Base-by-base conservation (phyloP, 2,113 vertebrate species). In the Paracanthobrama guichenoti region DNA sequence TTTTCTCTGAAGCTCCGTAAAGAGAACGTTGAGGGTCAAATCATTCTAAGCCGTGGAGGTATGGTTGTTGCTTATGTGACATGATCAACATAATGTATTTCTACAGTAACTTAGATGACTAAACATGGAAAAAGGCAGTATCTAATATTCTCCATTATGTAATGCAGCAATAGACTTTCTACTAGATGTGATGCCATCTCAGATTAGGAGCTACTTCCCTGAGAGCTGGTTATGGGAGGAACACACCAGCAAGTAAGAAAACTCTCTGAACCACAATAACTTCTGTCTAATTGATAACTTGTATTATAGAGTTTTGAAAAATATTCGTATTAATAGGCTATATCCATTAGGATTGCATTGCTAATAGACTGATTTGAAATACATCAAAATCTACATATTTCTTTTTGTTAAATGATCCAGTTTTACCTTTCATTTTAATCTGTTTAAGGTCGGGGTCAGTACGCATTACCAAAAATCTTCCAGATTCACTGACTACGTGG, bases 191-290 rank as follows among this genome's bases (percentile, higher is more conserved):
- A 90, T 81, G 10, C 91, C 94, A 0, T 89, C 93, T 62, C 89
- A 94, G 84, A 91, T 98, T 80, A 94, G 98, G 26, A 99, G 96
- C 89, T 96, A 93, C 90, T 99, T 99, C 84, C 98, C 98, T 35
- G 98, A 99, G 88, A 98, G 96, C 83, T 99, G 97, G 97, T 85
- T 99, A 22, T 99, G 97, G 97, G 96, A 98, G 91, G 96, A 97
- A 86, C 95, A 96, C 48, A 89, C 80, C 57, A 79, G 83, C 79
- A 92, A 87, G 94, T 95, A 86, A 89, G 60, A 75, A 20, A 48
- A 20, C 48, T 22, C 20, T 75, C 73, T 53, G 73, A 73, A 48
- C 39, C 42, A 83, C 20, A 74, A 62, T 31, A 53, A 12, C 3
- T 62, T 59, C 35, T 42, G 13, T n/a, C 9, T 35, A 57, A 13